Percentiles rank a stretch among this genome's conserved stretches.
Evolutionary conservation across 2,797 vertebrate genomes (phyloP).

Genomic region (Chrysolophus pictus): DNA sequence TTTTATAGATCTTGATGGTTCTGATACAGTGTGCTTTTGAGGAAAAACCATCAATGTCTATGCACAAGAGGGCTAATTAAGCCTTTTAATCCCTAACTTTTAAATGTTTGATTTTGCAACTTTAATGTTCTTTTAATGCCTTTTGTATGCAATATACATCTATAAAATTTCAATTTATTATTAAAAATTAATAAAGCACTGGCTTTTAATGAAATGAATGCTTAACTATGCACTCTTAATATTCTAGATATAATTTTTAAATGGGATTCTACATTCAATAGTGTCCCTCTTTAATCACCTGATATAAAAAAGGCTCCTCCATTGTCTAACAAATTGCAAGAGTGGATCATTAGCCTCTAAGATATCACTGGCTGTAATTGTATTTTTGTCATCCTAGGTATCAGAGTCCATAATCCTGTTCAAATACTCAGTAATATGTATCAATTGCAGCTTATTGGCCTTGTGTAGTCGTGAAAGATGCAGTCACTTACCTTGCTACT

Average conservation of each 20-base stretch:
- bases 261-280: slow-evolving; percentile 1
- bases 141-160: slow-evolving; percentile 28
- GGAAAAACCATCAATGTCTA: background rate
- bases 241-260: background rate
- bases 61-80: background rate
- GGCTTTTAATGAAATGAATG: slow-evolving; percentile 27
- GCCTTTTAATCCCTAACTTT: background rate
- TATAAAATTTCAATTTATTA: slow-evolving; percentile 12
- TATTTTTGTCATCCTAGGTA: background rate
- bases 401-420: background rate
- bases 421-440: background rate
- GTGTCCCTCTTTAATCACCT: slow-evolving; percentile 19
- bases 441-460: background rate
- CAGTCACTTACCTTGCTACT: background rate
- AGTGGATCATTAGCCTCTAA: background rate
- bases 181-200: slow-evolving; percentile 55
- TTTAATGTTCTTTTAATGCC: slow-evolving; percentile 44
- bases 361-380: background rate
- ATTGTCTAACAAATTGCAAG: slow-evolving; percentile 1
- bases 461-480: background rate
- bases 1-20: background rate
- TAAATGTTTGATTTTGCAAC: slow-evolving; percentile 34
- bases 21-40: background rate
- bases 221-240: slow-evolving; percentile 53
- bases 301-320: slow-evolving; percentile 22